Conservation (phyloP, 2,113 vertebrate genomes). For the Neotoma lepida region DNA sequence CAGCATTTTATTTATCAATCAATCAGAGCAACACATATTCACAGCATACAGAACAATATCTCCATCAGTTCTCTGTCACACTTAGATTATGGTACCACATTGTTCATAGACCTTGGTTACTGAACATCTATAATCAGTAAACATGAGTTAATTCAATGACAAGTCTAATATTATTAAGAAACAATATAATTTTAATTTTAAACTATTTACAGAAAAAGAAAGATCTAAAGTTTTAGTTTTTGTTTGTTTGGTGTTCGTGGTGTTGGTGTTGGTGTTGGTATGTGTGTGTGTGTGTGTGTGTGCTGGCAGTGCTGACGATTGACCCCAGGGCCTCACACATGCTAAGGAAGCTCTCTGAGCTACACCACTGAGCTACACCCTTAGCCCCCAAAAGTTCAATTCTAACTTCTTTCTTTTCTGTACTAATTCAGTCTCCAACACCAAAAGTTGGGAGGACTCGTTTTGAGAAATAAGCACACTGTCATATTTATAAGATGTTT, state of each 20-base stretch:
- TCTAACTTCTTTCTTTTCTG: background rate
- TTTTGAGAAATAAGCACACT: background rate
- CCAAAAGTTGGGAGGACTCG: background rate
- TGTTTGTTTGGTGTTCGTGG: background rate
- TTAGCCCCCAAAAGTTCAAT: background rate
- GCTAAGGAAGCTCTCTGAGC: background rate
- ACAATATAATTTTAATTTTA: slow-evolving; percentile 7
- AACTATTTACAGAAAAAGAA: background rate
- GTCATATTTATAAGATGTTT: background rate
- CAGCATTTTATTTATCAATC: no score
- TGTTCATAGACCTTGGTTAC: background rate
- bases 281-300: background rate
- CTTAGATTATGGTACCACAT: background rate
- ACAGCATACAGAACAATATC: no score
- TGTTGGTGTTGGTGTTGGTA: background rate
- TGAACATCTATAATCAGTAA: background rate
- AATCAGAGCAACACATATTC: no score
- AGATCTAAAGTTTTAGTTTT: background rate
- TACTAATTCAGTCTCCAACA: background rate
- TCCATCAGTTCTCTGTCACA: background rate
- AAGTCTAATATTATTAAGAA: slow-evolving; percentile 5
- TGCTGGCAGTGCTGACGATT: background rate
- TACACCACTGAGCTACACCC: background rate
- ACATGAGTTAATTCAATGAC: background rate
- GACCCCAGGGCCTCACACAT: background rate